Percentiles rank a stretch among this genome's conserved stretches.
These are phyloP conservation scores for Sarcophaga rosellei DNA, from an alignment of 2,888 invertebrate genomes.

Conservation along the genomic window DNA sequence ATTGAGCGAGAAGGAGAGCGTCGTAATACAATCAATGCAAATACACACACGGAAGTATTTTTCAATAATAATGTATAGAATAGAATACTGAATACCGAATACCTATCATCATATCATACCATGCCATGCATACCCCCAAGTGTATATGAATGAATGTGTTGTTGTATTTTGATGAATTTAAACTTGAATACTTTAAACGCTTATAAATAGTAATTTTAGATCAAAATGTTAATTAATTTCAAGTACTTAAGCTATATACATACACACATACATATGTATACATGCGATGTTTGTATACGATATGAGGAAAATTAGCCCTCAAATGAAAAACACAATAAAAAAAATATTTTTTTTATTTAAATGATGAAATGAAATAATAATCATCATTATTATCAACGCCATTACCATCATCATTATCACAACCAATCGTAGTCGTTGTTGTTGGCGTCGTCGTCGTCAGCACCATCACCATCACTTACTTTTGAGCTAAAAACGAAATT, in stretches of 20 bases:
- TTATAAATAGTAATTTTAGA: slow-evolving; percentile 56
- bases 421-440: neutral
- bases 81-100: neutral
- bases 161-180: slow-evolving; percentile 60
- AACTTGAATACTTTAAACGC: slow-evolving; percentile 49
- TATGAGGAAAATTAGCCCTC: neutral
- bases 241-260: slow-evolving; percentile 49
- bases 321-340: neutral
- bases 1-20: too few relatives aligned
- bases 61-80: slow-evolving; percentile 49
- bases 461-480: slow-evolving; percentile 9
- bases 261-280: neutral
- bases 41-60: slow-evolving; percentile 65
- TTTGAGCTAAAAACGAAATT: slow-evolving; percentile 41
- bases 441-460: neutral
- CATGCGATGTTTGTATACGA: neutral
- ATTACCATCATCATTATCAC: slow-evolving; percentile 1
- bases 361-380: slow-evolving; percentile 48
- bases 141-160: neutral
- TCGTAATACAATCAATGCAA: slow-evolving; percentile 15
- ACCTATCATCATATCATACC: neutral
- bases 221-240: slow-evolving; percentile 68
- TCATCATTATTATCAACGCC: slow-evolving; percentile 19
- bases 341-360: neutral
- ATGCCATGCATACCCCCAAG: neutral